Base-by-base conservation (phyloP, 2,797 vertebrate species). In the Pelodytes ibericus region DNA sequence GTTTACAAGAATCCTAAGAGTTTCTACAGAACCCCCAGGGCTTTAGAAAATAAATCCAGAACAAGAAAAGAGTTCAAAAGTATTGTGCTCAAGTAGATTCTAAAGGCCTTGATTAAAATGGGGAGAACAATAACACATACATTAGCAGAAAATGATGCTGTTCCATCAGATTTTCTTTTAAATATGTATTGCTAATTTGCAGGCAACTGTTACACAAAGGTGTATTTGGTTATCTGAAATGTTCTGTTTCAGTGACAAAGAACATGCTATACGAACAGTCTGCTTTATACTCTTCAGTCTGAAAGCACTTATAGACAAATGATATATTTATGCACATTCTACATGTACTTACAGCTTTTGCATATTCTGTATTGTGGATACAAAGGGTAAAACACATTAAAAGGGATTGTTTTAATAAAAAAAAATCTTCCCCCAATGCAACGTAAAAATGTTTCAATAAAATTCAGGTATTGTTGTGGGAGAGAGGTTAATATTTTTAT, bases 21-120 rank as follows among this genome's bases (percentile, higher is more conserved):
- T 79, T 86, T 86, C 87, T 82, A 82, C 79, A 84, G 84, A 87
- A 82, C 77, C 87, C 82, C 83, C 57, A 64, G 87, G 87, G 87
- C 74, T 82, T 82, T 81, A 72, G 84, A 84, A 87, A 83, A 83
- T 75, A 83, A 83, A 85, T 79, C 63, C 75, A 53, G 85, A 86
- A 80, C 49, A 80, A 77, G 71, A 80, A 82, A 51, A 77, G 81
- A 77, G 82, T 83, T 80, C 81, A 82, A 72, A 86, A 85, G 78
- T 65, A 65, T 77, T 66, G 61, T 1, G 53, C 71, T 64, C 31
- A 72, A 79, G 83, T 26, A 79, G 76, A 64, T 69, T 71, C 74
- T 63, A 75, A 82, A 83, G 82, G 41, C 53, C 6, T 60, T 30
- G 31, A 71, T 79, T 57, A 82, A 81, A 57, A 80, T 61, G 58